phyloP scores from a whole-genome alignment of 2,888 invertebrate species.

The Spodoptera littoralis region DNA sequence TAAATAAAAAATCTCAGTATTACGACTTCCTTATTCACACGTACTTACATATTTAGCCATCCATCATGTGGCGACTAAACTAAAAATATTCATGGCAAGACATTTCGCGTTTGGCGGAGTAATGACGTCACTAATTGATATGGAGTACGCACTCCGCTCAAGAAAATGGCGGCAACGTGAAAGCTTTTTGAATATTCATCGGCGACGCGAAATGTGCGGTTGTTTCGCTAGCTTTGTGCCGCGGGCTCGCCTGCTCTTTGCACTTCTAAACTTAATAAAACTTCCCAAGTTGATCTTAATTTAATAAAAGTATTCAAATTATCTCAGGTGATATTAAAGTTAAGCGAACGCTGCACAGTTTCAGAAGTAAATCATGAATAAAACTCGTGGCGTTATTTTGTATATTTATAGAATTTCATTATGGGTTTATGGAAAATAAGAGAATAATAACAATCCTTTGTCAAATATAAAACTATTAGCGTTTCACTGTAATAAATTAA shows the following conservation, averaged over 20 bases:
- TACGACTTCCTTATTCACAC: constrained; percentile 18
- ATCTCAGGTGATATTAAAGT: too few species aligned
- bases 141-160: constrained; percentile 66
- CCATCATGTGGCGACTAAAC: constrained; percentile 48
- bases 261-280: constrained; percentile 8
- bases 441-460: background rate
- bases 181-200: constrained; percentile 73
- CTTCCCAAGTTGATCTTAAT: constrained; percentile 2
- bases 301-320: background rate
- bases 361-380: background rate
- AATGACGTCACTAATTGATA: constrained; percentile 71
- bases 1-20: background rate
- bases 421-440: background rate
- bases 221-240: constrained; percentile 32
- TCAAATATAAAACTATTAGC: constrained; percentile 21
- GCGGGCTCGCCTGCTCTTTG: constrained; percentile 7
- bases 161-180: constrained; percentile 65
- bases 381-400: background rate
- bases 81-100: constrained; percentile 62
- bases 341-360: too few species aligned
- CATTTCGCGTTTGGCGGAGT: constrained; percentile 55
- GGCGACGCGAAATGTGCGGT: constrained; percentile 58
- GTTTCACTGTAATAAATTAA: constrained; percentile 18
- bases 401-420: too few species aligned
- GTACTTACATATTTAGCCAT: constrained; percentile 31